A percentile compares a stretch with the other conserved stretches of the same genome.
These are phyloP conservation scores for Lindbergichthys nudifrons DNA, from an alignment of 2,797 vertebrate genomes.

Conservation along the genomic window DNA sequence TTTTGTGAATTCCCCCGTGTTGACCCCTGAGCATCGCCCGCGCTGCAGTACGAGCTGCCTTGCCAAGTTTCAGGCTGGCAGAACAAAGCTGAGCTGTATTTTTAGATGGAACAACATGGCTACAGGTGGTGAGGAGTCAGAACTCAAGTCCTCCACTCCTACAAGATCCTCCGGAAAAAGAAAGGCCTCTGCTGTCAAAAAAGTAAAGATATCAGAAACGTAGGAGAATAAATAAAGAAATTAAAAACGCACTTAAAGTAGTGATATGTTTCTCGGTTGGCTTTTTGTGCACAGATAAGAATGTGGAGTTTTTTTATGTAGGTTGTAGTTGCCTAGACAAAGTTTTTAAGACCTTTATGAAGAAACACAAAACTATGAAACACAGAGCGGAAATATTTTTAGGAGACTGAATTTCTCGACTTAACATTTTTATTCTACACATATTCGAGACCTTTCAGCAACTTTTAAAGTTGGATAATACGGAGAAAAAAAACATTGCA, in stretches of 20 bases:
- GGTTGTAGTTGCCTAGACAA: slow-evolving; percentile 40
- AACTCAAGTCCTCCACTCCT: slow-evolving; percentile 68
- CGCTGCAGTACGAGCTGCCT: slow-evolving; percentile 39
- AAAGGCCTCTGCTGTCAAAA: slow-evolving; percentile 62
- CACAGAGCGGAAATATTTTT: slow-evolving; percentile 26
- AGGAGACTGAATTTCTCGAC: slow-evolving; percentile 26
- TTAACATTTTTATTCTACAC: slow-evolving; percentile 26
- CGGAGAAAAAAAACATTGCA: not conserved
- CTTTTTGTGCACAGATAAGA: slow-evolving; percentile 1
- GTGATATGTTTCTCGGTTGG: slow-evolving; percentile 50
- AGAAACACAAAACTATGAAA: not conserved
- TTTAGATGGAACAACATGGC: slow-evolving; percentile 67
- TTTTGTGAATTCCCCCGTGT: slow-evolving; percentile 50
- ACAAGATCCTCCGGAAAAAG: slow-evolving; percentile 75
- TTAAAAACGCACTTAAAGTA: slow-evolving; percentile 57
- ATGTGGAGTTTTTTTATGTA: slow-evolving; percentile 35
- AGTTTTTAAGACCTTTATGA: slow-evolving; percentile 51
- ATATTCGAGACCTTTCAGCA: slow-evolving; percentile 17
- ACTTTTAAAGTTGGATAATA: slow-evolving; percentile 2
- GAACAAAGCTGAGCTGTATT: slow-evolving; percentile 67
- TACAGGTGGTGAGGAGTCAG: slow-evolving; percentile 78
- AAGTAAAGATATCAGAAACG: slow-evolving; percentile 52
- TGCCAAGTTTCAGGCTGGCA: slow-evolving; percentile 70
- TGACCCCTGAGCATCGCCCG: slow-evolving; percentile 61
- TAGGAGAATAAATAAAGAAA: slow-evolving; percentile 58